Base-by-base conservation (phyloP, 2,797 vertebrate species). In the Tiaroga cobitis region DNA sequence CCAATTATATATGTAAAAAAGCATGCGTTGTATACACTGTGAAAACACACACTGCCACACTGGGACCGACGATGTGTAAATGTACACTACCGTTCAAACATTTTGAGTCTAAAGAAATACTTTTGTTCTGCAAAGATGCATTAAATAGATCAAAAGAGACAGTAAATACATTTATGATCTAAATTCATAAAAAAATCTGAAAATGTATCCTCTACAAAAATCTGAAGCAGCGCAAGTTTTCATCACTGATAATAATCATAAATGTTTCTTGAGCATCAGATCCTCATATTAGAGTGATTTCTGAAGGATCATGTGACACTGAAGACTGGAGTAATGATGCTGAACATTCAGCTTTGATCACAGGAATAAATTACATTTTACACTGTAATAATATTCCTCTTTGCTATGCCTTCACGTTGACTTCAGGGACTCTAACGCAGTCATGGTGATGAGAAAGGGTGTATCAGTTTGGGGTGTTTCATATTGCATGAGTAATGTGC, bases 401-500 rank as follows among this genome's bases (percentile, higher is more conserved):
- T 46, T 46, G 13, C 41, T 11, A 43, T 43, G 41, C 41, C 10
- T 43, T 13, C 41, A 4, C 9, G 4, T 43, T 43, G 41, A 46
- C 13, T 46, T 46, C 13, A 16, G 43, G 13, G 15, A 46, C 43
- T 46, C 43, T 46, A 43, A 75, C 19, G 34, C 21, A 61, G 16
- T 78, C 75, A 61, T 18, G 15, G 13, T 43, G 69, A 72, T 2
- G 37, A 43, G 21, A 11, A 59, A 72, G 46, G 56, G 81, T 76
- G 29, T 77, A 81, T 88, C 65, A 39, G 16, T 86, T 82, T 72
- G 24, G n/a, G 43, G 69, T 81, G 70, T 85, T 80, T 86, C 81
- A 69, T 77, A 61, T 72, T 43, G 24, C 63, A 29, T 37, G 70
- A 81, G 41, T 65, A 61, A 65, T 80, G 43, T 73, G 26, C 49